Evolutionary conservation across 2,888 invertebrate genomes (phyloP).

Genomic region (Perizoma affinitatum): DNA sequence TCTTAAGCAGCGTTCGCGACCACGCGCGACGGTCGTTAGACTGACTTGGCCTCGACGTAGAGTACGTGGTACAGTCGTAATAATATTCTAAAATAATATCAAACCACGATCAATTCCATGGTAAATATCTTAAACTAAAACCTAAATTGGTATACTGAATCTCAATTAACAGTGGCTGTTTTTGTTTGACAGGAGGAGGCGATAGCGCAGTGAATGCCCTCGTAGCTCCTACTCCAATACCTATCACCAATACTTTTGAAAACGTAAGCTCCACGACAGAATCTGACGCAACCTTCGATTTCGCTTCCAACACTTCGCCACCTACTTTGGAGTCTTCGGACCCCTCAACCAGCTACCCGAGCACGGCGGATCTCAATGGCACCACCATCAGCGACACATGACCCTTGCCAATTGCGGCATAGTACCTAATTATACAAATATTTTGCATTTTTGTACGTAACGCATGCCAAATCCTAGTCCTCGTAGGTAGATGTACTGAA

Average conservation of each 20-base stretch:
- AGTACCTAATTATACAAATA: slow-evolving; percentile 10
- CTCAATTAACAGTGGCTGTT: slow-evolving; percentile 1
- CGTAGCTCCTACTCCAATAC: slow-evolving; percentile 44
- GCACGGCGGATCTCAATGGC: slow-evolving; percentile 24
- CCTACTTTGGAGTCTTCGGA: slow-evolving; percentile 5
- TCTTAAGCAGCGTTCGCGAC: too few species aligned
- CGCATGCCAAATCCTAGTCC: slow-evolving; percentile 21
- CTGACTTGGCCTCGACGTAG: too few species aligned
- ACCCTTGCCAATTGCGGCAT: slow-evolving; percentile 39
- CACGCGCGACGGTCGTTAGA: too few species aligned
- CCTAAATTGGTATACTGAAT: too few species aligned
- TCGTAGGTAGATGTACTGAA: slow-evolving; percentile 3
- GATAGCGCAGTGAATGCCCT: slow-evolving; percentile 70
- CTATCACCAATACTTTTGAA: slow-evolving; percentile 41
- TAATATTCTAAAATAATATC: too few species aligned
- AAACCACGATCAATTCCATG: too few species aligned
- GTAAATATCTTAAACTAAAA: too few species aligned
- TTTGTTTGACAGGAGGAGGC: slow-evolving; percentile 71
- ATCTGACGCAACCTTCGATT: slow-evolving; percentile 11
- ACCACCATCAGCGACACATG: slow-evolving; percentile 53
- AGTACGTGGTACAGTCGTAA: too few species aligned
- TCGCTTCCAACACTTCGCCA: slow-evolving; percentile 6
- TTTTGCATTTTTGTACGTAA: slow-evolving; percentile 38
- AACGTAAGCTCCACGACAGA: slow-evolving; percentile 18
- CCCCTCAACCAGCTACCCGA: slow-evolving; percentile 26